Conservation (phyloP, 2,113 vertebrate genomes). For the Varanus komodoensis region DNA sequence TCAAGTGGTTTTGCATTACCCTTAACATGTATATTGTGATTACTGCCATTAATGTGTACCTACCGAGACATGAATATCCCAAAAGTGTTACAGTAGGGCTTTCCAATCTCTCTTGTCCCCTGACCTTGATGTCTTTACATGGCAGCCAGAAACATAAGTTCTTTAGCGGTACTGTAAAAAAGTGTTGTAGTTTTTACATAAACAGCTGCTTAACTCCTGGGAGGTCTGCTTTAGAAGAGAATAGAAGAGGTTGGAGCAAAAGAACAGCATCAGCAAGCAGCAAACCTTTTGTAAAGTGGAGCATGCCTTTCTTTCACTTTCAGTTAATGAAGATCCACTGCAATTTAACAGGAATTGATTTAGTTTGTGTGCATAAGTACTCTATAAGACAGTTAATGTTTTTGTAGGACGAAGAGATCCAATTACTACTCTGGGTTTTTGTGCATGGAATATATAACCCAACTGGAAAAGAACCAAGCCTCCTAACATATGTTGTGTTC, state of each 20-base stretch:
- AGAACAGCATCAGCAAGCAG: background rate
- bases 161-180: constrained; percentile 1
- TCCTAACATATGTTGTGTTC: constrained; percentile 14
- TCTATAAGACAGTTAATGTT: background rate
- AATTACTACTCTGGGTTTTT: background rate
- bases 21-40: background rate
- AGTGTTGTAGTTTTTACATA: background rate
- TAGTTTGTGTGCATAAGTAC: background rate
- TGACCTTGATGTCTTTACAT: background rate
- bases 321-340: background rate
- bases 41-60: background rate
- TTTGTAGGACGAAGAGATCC: background rate
- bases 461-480: constrained; percentile 47
- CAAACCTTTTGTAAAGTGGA: background rate
- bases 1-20: background rate
- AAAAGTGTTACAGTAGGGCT: background rate
- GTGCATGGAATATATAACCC: background rate
- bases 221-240: background rate
- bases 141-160: background rate
- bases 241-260: constrained; percentile 20
- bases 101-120: background rate
- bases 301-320: background rate
- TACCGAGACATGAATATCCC: background rate
- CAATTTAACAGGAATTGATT: background rate
- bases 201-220: background rate